phyloP scores from a whole-genome alignment of 2,888 invertebrate genomes.

The Hoplodrina blanda region DNA sequence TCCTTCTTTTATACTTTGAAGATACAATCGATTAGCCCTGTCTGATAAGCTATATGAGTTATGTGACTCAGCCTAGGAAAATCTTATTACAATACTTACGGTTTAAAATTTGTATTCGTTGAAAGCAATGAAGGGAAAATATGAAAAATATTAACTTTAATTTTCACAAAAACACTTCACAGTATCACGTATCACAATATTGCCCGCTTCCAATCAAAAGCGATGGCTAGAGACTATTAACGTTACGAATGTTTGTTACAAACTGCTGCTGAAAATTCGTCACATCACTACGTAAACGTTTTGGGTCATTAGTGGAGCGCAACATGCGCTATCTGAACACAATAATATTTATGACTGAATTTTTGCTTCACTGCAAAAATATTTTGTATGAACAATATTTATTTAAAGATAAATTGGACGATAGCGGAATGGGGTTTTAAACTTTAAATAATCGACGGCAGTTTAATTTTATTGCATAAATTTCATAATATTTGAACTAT shows the following conservation, averaged over 20 bases:
- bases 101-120: not conserved
- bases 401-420: slow-evolving; percentile 13
- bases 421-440: not conserved
- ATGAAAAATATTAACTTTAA: not conserved
- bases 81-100: slow-evolving; percentile 28
- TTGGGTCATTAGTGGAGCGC: slow-evolving; percentile 66
- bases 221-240: slow-evolving; percentile 39
- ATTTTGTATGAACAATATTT: slow-evolving; percentile 17
- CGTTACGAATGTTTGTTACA: slow-evolving; percentile 73
- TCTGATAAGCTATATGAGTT: slow-evolving; percentile 6
- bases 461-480: no score
- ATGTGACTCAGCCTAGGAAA: slow-evolving; percentile 29
- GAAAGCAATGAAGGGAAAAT: not conserved
- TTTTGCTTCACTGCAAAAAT: slow-evolving; percentile 23
- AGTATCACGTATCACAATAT: slow-evolving; percentile 34
- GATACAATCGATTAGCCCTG: slow-evolving; percentile 51
- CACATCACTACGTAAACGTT: slow-evolving; percentile 69
- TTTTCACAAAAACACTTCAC: slow-evolving; percentile 24
- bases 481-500: no score
- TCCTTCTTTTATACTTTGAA: slow-evolving; percentile 51
- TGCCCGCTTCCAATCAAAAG: slow-evolving; percentile 57
- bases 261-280: slow-evolving; percentile 78
- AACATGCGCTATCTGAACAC: slow-evolving; percentile 45
- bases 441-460: not conserved
- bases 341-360: slow-evolving; percentile 44